These are phyloP conservation scores for Casuarius casuarius DNA, from an alignment of 2,113 vertebrate species.

Conservation along the genomic window DNA sequence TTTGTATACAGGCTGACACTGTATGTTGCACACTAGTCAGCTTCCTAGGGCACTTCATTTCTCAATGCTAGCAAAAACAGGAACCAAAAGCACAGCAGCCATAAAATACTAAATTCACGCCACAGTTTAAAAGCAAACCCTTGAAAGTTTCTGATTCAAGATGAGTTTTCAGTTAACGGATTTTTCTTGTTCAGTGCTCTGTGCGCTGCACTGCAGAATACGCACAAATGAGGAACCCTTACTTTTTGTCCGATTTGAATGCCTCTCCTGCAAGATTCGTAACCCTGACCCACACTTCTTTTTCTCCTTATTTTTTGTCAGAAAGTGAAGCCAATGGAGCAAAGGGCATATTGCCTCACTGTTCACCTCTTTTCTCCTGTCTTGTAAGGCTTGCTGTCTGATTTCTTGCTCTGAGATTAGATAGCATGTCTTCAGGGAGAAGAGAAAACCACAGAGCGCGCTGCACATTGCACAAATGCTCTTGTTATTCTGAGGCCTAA, in stretches of 20 bases:
- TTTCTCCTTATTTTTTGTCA: neutral
- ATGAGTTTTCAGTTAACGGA: conserved; percentile 32
- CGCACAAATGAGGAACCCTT: neutral
- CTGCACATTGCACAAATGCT: conserved; percentile 52
- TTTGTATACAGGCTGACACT: conserved; percentile 52
- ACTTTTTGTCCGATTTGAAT: neutral
- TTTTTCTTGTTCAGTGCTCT: conserved; percentile 1
- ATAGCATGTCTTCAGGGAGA: conserved; percentile 25
- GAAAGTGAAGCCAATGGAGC: neutral
- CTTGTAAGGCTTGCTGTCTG: conserved; percentile 7
- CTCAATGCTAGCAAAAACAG: conserved; percentile 56
- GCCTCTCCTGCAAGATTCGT: neutral
- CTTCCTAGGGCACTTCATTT: conserved; percentile 56
- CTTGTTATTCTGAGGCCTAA: conserved; percentile 40
- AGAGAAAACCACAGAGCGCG: conserved; percentile 43
- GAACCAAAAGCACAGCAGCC: conserved; percentile 61
- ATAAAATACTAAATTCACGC: neutral
- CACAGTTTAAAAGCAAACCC: neutral
- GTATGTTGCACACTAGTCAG: neutral
- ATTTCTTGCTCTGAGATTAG: conserved; percentile 11
- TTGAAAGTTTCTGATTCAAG: conserved; percentile 30
- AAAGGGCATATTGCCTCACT: neutral
- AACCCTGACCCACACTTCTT: neutral
- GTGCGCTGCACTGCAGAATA: neutral
- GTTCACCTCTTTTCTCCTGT: neutral